phyloP scores from a whole-genome alignment of 2,888 invertebrate genomes.

The Brenthis hecate region DNA sequence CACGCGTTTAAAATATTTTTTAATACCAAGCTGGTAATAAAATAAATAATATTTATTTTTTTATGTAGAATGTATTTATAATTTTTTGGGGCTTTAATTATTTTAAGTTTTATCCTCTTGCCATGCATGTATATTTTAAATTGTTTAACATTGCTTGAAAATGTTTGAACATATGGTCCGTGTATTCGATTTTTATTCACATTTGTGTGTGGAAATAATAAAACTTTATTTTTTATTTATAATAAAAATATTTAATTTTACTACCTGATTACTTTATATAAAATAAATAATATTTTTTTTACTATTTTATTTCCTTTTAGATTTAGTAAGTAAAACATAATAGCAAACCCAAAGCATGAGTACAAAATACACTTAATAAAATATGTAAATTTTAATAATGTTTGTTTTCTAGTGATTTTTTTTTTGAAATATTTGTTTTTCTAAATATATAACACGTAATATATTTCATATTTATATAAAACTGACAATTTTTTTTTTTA shows the following conservation, averaged over 20 bases:
- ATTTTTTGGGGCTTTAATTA: slow-evolving; percentile 11
- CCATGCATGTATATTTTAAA: slow-evolving; percentile 3
- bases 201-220: too few species aligned
- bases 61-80: neutral
- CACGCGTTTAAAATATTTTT: neutral
- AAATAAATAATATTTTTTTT: slow-evolving; percentile 5
- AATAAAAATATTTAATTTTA: neutral
- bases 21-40: slow-evolving; percentile 2
- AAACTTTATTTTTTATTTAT: neutral
- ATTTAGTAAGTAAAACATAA: neutral
- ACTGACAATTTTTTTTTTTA: too few species aligned
- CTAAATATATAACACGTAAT: too few species aligned
- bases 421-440: too few species aligned
- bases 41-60: neutral
- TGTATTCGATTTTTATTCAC: too few species aligned
- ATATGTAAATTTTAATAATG: neutral
- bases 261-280: neutral
- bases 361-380: slow-evolving; percentile 7
- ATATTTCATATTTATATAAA: too few species aligned
- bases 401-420: neutral
- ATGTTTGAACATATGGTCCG: too few species aligned
- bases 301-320: neutral
- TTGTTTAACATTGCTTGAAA: neutral
- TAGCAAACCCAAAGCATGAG: slow-evolving; percentile 2
- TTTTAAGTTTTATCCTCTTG: slow-evolving; percentile 13